Conservation (phyloP, 2,888 invertebrate species). For the Agrochola lota region DNA sequence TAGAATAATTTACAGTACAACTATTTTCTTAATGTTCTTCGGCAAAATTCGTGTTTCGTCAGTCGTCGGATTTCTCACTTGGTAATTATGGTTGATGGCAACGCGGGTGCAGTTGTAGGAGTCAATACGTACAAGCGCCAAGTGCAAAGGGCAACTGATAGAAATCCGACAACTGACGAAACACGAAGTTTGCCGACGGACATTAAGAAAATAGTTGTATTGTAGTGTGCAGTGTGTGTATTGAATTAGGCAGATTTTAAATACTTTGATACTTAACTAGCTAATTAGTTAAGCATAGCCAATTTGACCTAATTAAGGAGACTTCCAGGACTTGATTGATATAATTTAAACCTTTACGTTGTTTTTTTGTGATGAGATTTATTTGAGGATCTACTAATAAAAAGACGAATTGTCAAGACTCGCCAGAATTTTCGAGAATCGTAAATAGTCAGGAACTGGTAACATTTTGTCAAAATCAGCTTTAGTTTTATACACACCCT, state of each 20-base stretch:
- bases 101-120: too few relatives aligned
- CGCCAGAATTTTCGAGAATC: neutral
- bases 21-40: too few relatives aligned
- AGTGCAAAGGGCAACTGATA: too few relatives aligned
- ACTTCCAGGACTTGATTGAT: neutral
- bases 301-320: too few relatives aligned
- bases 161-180: too few relatives aligned
- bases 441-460: neutral
- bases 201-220: too few relatives aligned
- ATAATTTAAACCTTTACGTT: neutral
- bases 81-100: too few relatives aligned
- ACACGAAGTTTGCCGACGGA: too few relatives aligned
- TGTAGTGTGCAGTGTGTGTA: conserved; percentile 42
- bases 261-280: neutral
- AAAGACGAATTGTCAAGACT: too few relatives aligned
- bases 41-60: too few relatives aligned
- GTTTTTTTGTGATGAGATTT: neutral
- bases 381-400: neutral
- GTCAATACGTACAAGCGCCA: too few relatives aligned
- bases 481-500: conserved; percentile 45
- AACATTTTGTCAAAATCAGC: conserved; percentile 1
- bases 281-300: neutral
- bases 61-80: too few relatives aligned
- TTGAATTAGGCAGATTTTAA: neutral
- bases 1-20: conserved; percentile 64